Conservation (phyloP, 2,113 vertebrate genomes). For the Seriola rivoliana region DNA sequence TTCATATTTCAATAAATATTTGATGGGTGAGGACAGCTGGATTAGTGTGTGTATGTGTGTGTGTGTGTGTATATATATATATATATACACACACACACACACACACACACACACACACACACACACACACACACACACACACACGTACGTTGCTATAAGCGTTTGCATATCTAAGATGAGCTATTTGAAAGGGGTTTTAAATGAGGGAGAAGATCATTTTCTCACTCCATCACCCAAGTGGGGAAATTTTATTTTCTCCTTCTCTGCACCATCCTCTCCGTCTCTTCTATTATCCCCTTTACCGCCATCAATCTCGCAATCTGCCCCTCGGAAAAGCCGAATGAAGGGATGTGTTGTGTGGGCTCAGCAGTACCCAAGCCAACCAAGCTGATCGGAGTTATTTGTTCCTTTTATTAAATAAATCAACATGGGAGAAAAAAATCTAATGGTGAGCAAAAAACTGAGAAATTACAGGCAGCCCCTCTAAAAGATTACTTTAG, state of each 20-base stretch:
- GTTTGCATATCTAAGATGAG: slow-evolving; percentile 36
- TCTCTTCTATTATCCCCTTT: slow-evolving; percentile 30
- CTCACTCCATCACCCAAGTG: slow-evolving; percentile 30
- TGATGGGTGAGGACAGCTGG: slow-evolving; percentile 52
- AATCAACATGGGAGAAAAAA: slow-evolving; percentile 16
- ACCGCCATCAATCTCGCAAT: slow-evolving; percentile 21
- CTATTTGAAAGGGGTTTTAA: slow-evolving; percentile 37
- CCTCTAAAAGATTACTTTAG: not conserved
- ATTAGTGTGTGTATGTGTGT: slow-evolving; percentile 11
- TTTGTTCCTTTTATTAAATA: slow-evolving; percentile 35
- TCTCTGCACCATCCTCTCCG: slow-evolving; percentile 29
- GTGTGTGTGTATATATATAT: not conserved
- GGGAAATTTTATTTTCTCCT: slow-evolving; percentile 42
- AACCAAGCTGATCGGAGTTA: slow-evolving; percentile 38
- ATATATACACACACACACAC: too few relatives aligned
- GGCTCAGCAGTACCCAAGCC: slow-evolving; percentile 15
- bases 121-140: too few relatives aligned
- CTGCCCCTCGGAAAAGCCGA: slow-evolving; percentile 8
- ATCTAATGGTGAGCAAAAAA: not conserved
- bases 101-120: too few relatives aligned
- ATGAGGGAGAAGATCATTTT: slow-evolving; percentile 52
- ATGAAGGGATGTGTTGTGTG: slow-evolving; percentile 12
- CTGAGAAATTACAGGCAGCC: not conserved
- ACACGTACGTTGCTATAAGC: not conserved
- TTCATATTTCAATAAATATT: slow-evolving; percentile 78